Evolutionary conservation across 1,140 invertebrate species (phyloP), one percentile per base, ranked within the genome.

Genomic region (Hylaeus volcanicus): DNA sequence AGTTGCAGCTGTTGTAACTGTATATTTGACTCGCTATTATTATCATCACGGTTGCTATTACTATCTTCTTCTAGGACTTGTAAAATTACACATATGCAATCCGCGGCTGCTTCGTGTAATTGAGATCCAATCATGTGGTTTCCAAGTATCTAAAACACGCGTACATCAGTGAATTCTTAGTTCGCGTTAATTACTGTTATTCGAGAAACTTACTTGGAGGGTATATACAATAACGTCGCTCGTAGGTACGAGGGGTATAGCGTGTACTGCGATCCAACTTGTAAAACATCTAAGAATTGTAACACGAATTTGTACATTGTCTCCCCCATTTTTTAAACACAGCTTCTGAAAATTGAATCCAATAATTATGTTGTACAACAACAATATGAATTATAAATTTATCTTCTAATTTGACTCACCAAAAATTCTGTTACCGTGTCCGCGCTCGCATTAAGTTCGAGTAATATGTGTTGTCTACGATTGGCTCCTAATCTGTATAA

Each of bases 71-170:
- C 96, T 84, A 98, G 92, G 86, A 95, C 95, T 89, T 97, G 95
- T 51, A 98, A 93, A 80, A 98, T 95, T n/a, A 96, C 95, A 93
- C 97, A 98, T 8, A 99, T 94, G 89, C 97, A 98, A 89, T 99
- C 98, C 1, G 97, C 96, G 5, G 98, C 98, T 65, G 97, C 96
- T 92, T 98, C 98, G 90, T 99, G 98, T 56, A 99, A 93, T 77
- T 95, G 94, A 63, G 95, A 94, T 65, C 95, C 94, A 74, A 96
- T 95, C 82, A 95, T 94, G 74, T 94, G 93, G 91, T 96, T 95
- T 79, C 94, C 94, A 74, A 97, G 92, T 68, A 96, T 92, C 91
- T 93, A 82, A 85, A 74, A 63, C 65, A 75, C 61, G 51, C 41
- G 14, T 55, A 58, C 56, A 39, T 11, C 70, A 26, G 60, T 74